phyloP scores from a whole-genome alignment of 2,113 vertebrate species.

The Lota lota region DNA sequence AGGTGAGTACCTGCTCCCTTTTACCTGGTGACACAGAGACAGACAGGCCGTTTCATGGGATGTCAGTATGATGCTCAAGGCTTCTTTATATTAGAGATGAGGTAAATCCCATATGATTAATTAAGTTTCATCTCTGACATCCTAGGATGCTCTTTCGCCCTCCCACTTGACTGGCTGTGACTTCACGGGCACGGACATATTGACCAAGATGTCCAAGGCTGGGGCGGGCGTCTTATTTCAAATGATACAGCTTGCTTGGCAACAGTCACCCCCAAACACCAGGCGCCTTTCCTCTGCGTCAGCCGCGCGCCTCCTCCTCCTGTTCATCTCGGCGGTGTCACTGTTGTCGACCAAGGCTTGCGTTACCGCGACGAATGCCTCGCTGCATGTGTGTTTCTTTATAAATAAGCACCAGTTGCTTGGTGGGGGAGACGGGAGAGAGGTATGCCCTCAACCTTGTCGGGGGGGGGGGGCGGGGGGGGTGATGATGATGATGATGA shows the following conservation, averaged over 20 bases:
- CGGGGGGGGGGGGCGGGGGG: background rate
- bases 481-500: conserved; percentile 56
- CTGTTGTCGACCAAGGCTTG: conserved; percentile 50
- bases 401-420: conserved; percentile 65
- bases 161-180: too few relatives aligned
- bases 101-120: too few relatives aligned
- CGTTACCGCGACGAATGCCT: conserved; percentile 38
- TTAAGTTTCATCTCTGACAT: too few relatives aligned
- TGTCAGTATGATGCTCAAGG: too few relatives aligned
- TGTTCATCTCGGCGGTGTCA: conserved; percentile 48
- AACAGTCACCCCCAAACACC: conserved; percentile 55
- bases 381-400: conserved; percentile 52
- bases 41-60: too few relatives aligned
- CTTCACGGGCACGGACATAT: too few relatives aligned
- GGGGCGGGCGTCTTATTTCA: too few relatives aligned
- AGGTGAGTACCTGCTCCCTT: too few relatives aligned
- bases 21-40: too few relatives aligned
- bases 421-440: conserved; percentile 41
- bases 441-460: conserved; percentile 25
- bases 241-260: conserved; percentile 39
- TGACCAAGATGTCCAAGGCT: too few relatives aligned
- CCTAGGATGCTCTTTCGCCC: too few relatives aligned
- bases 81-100: too few relatives aligned
- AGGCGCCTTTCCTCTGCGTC: conserved; percentile 47
- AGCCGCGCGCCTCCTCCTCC: conserved; percentile 40